These are phyloP conservation scores for Liodrosophila aerea DNA, from an alignment of 2,888 invertebrate genomes.

Conservation along the genomic window DNA sequence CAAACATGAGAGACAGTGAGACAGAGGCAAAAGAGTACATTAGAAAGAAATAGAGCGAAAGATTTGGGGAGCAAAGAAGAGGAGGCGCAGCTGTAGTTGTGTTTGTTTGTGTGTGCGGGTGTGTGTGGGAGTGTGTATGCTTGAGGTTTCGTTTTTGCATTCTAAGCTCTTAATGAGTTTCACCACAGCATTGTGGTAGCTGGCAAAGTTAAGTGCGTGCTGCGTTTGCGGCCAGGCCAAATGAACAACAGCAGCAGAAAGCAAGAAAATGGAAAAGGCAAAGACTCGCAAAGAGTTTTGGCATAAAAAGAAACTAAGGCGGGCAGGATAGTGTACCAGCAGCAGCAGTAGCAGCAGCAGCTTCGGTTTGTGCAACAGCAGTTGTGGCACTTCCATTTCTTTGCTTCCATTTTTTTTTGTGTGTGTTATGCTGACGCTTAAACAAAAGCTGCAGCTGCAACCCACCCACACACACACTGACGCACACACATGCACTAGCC, in stretches of 20 bases:
- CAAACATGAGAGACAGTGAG: no score
- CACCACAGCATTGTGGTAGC: slow-evolving; percentile 71
- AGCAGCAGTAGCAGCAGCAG: slow-evolving; percentile 1
- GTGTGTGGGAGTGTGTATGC: slow-evolving; percentile 22
- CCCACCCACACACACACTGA: background rate
- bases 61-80: no score
- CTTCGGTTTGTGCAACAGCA: slow-evolving; percentile 22
- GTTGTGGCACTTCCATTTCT: slow-evolving; percentile 63
- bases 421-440: slow-evolving; percentile 53
- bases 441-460: slow-evolving; percentile 56
- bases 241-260: slow-evolving; percentile 52
- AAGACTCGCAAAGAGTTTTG: slow-evolving; percentile 60
- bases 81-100: background rate
- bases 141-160: slow-evolving; percentile 69
- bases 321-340: no score
- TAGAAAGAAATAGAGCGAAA: slow-evolving; percentile 2
- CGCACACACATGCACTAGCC: background rate
- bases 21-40: slow-evolving; percentile 1
- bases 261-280: slow-evolving; percentile 50
- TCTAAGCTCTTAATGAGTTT: slow-evolving; percentile 78
- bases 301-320: slow-evolving; percentile 55
- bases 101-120: slow-evolving; percentile 14
- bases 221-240: slow-evolving; percentile 70
- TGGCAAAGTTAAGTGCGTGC: slow-evolving; percentile 78
- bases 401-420: slow-evolving; percentile 26